Conservation (phyloP, 2,113 vertebrate species). For the Tachysurus fulvidraco region DNA sequence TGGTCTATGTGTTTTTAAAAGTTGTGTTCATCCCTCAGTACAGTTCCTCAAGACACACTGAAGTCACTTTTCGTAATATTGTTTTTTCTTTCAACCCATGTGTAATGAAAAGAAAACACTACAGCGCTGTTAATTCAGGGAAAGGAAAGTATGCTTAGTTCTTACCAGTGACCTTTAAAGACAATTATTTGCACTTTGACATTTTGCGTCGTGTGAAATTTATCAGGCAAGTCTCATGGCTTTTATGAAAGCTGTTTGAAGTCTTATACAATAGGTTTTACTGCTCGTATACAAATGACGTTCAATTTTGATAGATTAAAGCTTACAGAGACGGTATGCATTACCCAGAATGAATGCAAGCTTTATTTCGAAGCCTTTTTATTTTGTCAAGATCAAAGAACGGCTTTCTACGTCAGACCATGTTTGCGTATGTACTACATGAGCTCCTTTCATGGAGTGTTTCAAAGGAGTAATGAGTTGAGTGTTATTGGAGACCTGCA, state of each 20-base stretch:
- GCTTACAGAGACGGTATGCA: slow-evolving; percentile 8
- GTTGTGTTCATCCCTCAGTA: neutral
- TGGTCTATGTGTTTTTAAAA: neutral
- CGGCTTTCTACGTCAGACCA: neutral
- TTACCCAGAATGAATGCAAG: slow-evolving; percentile 14
- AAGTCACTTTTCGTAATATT: neutral
- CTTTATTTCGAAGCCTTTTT: slow-evolving; percentile 5
- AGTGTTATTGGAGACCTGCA: slow-evolving; percentile 39
- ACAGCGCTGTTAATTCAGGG: neutral
- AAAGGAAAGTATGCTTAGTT: neutral
- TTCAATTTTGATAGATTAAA: slow-evolving; percentile 14
- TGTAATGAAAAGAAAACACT: neutral
- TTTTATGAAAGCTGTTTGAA: slow-evolving; percentile 7
- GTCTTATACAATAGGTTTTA: neutral
- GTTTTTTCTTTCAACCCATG: neutral
- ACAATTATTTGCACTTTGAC: neutral
- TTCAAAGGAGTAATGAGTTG: slow-evolving; percentile 52
- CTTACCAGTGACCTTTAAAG: neutral
- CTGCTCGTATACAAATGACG: neutral
- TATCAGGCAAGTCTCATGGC: neutral
- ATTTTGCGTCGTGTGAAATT: neutral
- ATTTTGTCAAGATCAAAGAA: slow-evolving; percentile 11
- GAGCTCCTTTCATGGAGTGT: slow-evolving; percentile 35
- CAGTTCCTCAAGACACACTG: neutral
- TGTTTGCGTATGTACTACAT: slow-evolving; percentile 6